Conservation (phyloP, 2,888 invertebrate species). For the Thera obeliscata region DNA sequence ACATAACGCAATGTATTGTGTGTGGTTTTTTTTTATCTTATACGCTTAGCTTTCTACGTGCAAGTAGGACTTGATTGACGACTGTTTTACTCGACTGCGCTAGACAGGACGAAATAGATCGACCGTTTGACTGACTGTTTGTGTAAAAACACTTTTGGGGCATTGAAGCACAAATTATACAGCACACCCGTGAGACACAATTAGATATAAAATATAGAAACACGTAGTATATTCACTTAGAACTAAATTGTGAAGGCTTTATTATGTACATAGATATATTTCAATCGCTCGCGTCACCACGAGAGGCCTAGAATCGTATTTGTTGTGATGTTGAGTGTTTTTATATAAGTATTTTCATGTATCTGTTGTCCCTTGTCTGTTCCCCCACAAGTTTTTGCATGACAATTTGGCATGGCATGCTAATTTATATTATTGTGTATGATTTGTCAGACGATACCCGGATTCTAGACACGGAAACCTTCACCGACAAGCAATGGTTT, state of each 20-base stretch:
- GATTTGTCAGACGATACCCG: slow-evolving; percentile 82
- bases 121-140: slow-evolving; percentile 35
- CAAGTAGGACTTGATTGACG: slow-evolving; percentile 50
- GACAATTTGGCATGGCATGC: slow-evolving; percentile 81
- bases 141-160: slow-evolving; percentile 41
- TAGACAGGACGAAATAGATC: slow-evolving; percentile 28
- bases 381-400: slow-evolving; percentile 69
- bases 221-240: slow-evolving; percentile 40
- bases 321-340: slow-evolving; percentile 37
- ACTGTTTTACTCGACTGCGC: slow-evolving; percentile 18
- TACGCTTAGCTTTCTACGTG: slow-evolving; percentile 80
- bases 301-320: slow-evolving; percentile 8
- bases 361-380: slow-evolving; percentile 48
- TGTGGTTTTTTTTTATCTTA: slow-evolving; percentile 72
- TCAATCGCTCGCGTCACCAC: slow-evolving; percentile 5
- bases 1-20: slow-evolving; percentile 72
- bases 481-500: slow-evolving; percentile 78
- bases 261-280: slow-evolving; percentile 34
- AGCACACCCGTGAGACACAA: slow-evolving; percentile 41
- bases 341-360: slow-evolving; percentile 47
- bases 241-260: slow-evolving; percentile 36
- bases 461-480: slow-evolving; percentile 80
- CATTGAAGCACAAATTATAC: slow-evolving; percentile 40
- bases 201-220: slow-evolving; percentile 31
- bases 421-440: slow-evolving; percentile 77